phyloP scores from a whole-genome alignment of 2,113 vertebrate species.

The Boulengeromyrus knoepffleri region DNA sequence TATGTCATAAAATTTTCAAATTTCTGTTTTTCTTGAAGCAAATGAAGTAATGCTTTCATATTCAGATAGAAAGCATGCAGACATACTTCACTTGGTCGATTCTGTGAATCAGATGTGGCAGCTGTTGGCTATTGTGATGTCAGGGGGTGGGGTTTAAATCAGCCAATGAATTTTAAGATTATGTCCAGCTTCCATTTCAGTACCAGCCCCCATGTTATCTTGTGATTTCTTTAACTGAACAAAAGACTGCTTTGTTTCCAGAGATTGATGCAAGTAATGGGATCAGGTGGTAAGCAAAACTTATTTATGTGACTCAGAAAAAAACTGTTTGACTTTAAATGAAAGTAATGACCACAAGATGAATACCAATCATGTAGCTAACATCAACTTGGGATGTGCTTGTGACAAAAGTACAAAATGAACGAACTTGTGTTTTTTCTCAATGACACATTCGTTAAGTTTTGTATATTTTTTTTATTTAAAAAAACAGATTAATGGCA shows the following conservation, averaged over 20 bases:
- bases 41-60: not conserved
- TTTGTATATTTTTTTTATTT: not conserved
- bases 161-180: not conserved
- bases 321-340: not conserved
- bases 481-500: not conserved
- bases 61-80: not conserved
- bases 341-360: not conserved
- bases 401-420: not conserved
- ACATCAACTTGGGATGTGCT: not conserved
- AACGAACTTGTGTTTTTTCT: not conserved
- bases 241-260: not conserved
- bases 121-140: not conserved
- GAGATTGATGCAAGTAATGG: not conserved
- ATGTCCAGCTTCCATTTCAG: not conserved
- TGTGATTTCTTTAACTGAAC: not conserved
- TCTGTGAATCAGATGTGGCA: not conserved
- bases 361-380: not conserved
- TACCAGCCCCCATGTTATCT: not conserved
- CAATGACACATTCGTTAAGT: not conserved
- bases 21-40: not conserved
- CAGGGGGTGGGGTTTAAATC: not conserved
- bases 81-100: not conserved
- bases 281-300: slow-evolving; percentile 24
- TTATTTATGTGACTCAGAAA: slow-evolving; percentile 18
- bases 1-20: not conserved